phyloP scores from a whole-genome alignment of 2,113 vertebrate genomes.

The Charadrius vociferus region DNA sequence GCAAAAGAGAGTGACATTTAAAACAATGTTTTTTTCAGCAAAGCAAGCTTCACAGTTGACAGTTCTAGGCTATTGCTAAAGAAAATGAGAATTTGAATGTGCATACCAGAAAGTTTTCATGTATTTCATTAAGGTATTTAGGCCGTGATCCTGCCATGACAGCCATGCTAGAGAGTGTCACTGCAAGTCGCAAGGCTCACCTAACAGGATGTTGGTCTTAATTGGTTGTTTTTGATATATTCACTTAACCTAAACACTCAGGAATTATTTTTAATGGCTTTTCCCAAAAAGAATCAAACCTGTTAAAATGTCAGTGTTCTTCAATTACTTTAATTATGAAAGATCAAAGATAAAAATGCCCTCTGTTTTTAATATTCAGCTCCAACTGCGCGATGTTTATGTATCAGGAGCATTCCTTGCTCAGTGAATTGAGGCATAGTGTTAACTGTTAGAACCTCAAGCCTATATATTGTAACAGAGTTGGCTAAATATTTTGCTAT shows the following conservation, averaged over 20 bases:
- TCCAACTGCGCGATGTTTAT: neutral
- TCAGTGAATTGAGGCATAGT: conserved; percentile 46
- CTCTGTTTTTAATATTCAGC: neutral
- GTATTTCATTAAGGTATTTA: conserved; percentile 14
- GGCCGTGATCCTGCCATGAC: neutral
- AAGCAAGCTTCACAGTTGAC: conserved; percentile 7
- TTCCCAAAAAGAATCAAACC: conserved; percentile 44
- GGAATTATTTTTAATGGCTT: conserved; percentile 70
- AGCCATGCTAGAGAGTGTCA: neutral
- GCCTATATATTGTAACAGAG: conserved; percentile 70
- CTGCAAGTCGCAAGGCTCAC: neutral
- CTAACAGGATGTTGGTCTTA: neutral
- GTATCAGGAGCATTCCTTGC: conserved; percentile 29
- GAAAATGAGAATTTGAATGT: neutral
- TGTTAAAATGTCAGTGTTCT: conserved; percentile 25
- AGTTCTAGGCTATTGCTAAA: conserved; percentile 17
- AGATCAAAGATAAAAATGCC: neutral
- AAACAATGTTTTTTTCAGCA: conserved; percentile 40
- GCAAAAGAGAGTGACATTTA: conserved; percentile 13
- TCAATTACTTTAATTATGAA: neutral
- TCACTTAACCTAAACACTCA: conserved; percentile 68
- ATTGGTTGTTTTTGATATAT: neutral
- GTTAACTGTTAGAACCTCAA: conserved; percentile 69
- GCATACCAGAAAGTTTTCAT: neutral
- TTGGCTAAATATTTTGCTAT: conserved; percentile 78